A percentile compares a stretch with the other conserved stretches of the same genome.
Evolutionary conservation across 2,888 invertebrate genomes (phyloP).

Genomic region (Gastrophysa polygoni): DNA sequence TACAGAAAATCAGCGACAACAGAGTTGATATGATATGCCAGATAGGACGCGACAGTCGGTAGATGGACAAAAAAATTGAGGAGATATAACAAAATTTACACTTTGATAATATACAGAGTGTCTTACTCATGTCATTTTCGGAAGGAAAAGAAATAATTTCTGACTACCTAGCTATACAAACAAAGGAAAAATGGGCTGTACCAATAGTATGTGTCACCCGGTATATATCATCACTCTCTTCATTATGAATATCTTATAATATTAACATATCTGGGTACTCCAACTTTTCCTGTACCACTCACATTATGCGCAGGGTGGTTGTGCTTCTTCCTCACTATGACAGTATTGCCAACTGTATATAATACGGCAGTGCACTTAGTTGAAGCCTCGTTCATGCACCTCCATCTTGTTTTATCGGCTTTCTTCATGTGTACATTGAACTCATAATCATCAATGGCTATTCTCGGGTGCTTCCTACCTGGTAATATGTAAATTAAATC

Average conservation of each 20-base stretch:
- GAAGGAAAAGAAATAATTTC: too few species aligned
- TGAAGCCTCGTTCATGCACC: conserved; percentile 36
- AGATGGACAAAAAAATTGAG: too few species aligned
- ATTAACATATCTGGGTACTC: conserved; percentile 18
- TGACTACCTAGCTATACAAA: too few species aligned
- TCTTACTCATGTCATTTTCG: too few species aligned
- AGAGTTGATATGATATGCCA: too few species aligned
- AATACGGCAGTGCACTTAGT: conserved; percentile 38
- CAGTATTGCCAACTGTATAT: conserved; percentile 35
- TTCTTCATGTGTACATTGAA: conserved; percentile 39
- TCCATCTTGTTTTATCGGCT: conserved; percentile 39
- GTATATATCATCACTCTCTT: neutral
- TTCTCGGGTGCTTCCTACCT: conserved; percentile 43
- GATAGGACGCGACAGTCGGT: too few species aligned
- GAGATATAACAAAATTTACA: too few species aligned
- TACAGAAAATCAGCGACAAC: too few species aligned
- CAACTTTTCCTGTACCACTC: conserved; percentile 6
- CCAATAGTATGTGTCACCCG: too few species aligned
- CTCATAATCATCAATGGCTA: conserved; percentile 40
- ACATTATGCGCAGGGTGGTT: conserved; percentile 25
- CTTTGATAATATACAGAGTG: too few species aligned
- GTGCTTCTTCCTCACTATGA: conserved; percentile 31
- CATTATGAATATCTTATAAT: conserved; percentile 12
- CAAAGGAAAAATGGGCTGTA: too few species aligned
- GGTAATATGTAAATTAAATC: conserved; percentile 41